Percentiles rank a stretch among this genome's conserved stretches.
These are phyloP conservation scores for Papilio dardanus DNA, from an alignment of 1,140 invertebrate species.

Conservation along the genomic window DNA sequence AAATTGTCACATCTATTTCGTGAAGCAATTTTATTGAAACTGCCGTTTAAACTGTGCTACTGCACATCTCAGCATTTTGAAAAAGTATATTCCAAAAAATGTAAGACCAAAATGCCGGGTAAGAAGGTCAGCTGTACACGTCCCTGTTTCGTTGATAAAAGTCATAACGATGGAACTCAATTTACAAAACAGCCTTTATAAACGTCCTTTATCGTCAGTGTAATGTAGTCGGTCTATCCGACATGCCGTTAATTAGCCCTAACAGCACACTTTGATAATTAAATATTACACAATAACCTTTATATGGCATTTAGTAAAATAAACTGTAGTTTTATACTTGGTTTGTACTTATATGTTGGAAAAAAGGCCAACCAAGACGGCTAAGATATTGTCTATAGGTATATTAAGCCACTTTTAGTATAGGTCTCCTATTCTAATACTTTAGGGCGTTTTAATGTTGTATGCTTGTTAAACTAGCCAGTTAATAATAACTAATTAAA, in stretches of 20 bases:
- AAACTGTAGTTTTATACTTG: not conserved
- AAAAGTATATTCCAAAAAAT: not conserved
- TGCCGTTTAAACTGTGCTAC: not conserved
- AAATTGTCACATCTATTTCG: slow-evolving; percentile 6
- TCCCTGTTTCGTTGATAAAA: not conserved
- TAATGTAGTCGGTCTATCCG: slow-evolving; percentile 1
- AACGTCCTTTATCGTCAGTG: slow-evolving; percentile 8
- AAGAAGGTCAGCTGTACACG: slow-evolving; percentile 11
- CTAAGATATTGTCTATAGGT: too few species aligned
- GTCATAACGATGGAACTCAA: slow-evolving; percentile 17
- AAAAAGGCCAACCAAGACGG: too few species aligned
- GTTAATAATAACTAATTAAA: too few species aligned
- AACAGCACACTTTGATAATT: slow-evolving; percentile 18
- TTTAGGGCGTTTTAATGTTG: too few species aligned
- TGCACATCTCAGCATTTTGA: not conserved
- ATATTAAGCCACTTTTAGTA: too few species aligned
- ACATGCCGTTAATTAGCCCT: slow-evolving; percentile 3
- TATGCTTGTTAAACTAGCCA: too few species aligned
- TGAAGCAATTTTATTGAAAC: slow-evolving; percentile 1
- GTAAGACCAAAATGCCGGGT: not conserved
- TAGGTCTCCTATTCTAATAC: too few species aligned
- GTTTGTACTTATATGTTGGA: not conserved
- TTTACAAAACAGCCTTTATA: slow-evolving; percentile 27
- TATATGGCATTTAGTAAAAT: not conserved
- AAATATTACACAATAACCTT: not conserved